Conservation (phyloP, 2,888 invertebrate species). For the Syritta pipiens region DNA sequence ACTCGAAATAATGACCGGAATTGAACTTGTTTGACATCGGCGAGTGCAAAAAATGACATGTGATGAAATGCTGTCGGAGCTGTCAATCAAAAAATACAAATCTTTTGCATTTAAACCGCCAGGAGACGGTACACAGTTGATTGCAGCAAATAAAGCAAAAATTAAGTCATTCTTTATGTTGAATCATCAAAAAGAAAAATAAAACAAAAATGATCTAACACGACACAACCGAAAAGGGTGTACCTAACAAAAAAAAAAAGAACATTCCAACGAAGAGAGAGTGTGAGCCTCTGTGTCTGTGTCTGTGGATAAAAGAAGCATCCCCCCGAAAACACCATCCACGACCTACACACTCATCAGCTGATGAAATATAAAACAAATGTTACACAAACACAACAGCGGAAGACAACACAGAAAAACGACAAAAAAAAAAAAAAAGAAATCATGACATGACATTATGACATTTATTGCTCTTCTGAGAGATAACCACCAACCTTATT, state of each 20-base stretch:
- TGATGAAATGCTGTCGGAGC: not conserved
- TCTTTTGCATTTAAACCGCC: too few relatives aligned
- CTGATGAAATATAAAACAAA: slow-evolving; percentile 47
- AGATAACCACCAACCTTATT: slow-evolving; percentile 56
- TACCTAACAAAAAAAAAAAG: too few relatives aligned
- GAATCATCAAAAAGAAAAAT: too few relatives aligned
- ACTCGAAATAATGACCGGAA: slow-evolving; percentile 28
- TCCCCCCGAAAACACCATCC: not conserved
- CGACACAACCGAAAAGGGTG: too few relatives aligned
- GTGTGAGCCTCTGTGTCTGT: too few relatives aligned
- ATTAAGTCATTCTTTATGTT: too few relatives aligned
- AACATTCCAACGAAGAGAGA: too few relatives aligned
- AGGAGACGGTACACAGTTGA: too few relatives aligned
- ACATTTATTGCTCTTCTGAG: slow-evolving; percentile 15
- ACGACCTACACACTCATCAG: slow-evolving; percentile 42
- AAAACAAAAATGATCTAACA: too few relatives aligned
- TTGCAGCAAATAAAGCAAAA: too few relatives aligned
- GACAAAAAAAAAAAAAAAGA: not conserved
- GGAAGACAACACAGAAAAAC: slow-evolving; percentile 1
- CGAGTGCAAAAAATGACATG: not conserved
- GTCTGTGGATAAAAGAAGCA: too few relatives aligned
- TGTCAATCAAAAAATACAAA: too few relatives aligned
- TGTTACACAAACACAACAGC: slow-evolving; percentile 11
- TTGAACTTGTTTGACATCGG: slow-evolving; percentile 24
- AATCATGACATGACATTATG: slow-evolving; percentile 45